Conservation (phyloP, 2,888 invertebrate species). For the Actias luna region DNA sequence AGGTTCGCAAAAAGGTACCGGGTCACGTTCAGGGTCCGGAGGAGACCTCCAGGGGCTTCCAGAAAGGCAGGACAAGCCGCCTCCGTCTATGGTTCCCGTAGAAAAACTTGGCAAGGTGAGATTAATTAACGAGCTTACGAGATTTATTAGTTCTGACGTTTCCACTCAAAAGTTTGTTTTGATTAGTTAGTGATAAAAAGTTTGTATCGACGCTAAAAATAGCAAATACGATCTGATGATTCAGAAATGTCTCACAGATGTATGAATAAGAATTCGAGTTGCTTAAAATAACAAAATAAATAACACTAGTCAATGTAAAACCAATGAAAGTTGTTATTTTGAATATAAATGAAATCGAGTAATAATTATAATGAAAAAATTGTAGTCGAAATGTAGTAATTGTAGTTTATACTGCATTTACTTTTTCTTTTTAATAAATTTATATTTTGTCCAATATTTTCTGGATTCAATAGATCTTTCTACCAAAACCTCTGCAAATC, state of each 20-base stretch:
- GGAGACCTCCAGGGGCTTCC: constrained; percentile 84
- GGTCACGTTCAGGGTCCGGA: constrained; percentile 84
- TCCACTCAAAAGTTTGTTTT: constrained; percentile 13
- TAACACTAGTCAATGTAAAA: neutral
- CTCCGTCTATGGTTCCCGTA: constrained; percentile 85
- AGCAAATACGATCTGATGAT: constrained; percentile 13
- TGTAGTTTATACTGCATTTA: too few species aligned
- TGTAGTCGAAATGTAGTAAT: too few species aligned
- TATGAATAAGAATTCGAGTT: neutral
- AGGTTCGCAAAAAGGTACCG: constrained; percentile 71
- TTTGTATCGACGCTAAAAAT: neutral
- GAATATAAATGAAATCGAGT: neutral
- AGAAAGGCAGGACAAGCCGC: constrained; percentile 71
- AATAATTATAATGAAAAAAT: neutral
- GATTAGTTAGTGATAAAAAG: constrained; percentile 12
- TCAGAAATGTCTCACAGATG: constrained; percentile 1
- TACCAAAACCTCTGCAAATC: too few species aligned
- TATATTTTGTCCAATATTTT: too few species aligned
- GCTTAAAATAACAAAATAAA: neutral
- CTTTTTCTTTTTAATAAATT: too few species aligned
- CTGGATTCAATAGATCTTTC: too few species aligned
- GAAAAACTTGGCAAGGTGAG: constrained; percentile 89
- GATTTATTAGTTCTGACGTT: constrained; percentile 24
- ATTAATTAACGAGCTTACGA: constrained; percentile 27
- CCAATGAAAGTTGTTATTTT: neutral